A percentile compares a stretch with the other conserved stretches of the same genome.
Evolutionary conservation across 2,797 vertebrate genomes (phyloP).

Genomic region (Sternotherus odoratus): DNA sequence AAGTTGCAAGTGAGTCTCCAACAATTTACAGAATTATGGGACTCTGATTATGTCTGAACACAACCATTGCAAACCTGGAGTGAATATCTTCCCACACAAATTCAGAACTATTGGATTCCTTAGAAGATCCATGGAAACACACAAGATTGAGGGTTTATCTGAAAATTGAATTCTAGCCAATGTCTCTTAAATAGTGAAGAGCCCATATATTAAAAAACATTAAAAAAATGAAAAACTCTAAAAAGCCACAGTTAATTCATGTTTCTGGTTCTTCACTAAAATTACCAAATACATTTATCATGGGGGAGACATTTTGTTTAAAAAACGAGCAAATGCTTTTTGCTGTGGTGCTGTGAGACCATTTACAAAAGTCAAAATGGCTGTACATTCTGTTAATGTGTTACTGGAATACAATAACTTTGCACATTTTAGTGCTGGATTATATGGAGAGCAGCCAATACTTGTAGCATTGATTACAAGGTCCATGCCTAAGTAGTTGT

Average conservation of each 20-base stretch:
- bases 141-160: neutral
- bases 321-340: constrained; percentile 75
- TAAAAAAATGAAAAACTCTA: constrained; percentile 22
- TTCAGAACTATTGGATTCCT: neutral
- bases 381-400: constrained; percentile 78
- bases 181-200: neutral
- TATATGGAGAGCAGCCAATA: constrained; percentile 72
- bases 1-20: neutral
- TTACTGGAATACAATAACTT: constrained; percentile 79
- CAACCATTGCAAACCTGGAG: neutral
- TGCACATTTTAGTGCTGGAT: constrained; percentile 69
- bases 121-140: neutral
- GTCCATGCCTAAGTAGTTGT: constrained; percentile 75
- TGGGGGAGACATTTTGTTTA: constrained; percentile 22
- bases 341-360: constrained; percentile 43
- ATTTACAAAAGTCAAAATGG: constrained; percentile 70
- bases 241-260: constrained; percentile 27
- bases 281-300: constrained; percentile 56
- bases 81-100: neutral
- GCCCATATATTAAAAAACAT: neutral
- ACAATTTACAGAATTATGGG: neutral
- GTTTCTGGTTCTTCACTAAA: constrained; percentile 56
- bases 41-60: rapidly evolving
- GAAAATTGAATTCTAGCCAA: neutral
- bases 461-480: constrained; percentile 74